Evolutionary conservation across 2,888 invertebrate species (phyloP), one percentile per base, ranked within the genome.

Genomic region (Synanthedon formicaeformis): DNA sequence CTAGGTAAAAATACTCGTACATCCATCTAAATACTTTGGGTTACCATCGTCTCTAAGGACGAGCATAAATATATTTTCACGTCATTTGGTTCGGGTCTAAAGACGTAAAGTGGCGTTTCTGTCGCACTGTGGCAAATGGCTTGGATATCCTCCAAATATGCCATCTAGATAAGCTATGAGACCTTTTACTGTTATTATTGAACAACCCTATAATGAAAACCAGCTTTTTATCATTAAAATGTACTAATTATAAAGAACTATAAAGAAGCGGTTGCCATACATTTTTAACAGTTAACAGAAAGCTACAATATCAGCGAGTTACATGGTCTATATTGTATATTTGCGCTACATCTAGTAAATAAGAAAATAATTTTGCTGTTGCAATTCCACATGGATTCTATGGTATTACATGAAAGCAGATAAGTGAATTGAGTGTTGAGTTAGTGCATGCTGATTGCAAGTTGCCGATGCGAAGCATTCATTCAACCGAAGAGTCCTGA

Each of bases 91-190:
- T 71, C 71, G 59, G 73, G 75, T 74, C 73, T 72, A 72, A 18
- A 52, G 51, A 54, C 55, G 56, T 50, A 73, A 75, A 77, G 77
- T 77, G 74, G 75, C 73, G 68, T 75, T 75, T 77, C 71, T 73
- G 73, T 71, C 72, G 75, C 75, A 70, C 74, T 69, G 75, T 73
- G 73, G 76, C 72, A 77, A 82, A 83, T 82, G 81, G 78, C 66
- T 81, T 80, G 83, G 82, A 82, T 74, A 73, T 74, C 69, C 70
- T 79, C 78, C 81, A 81, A 82, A 80, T 81, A 77, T 76, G 75
- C 76, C 76, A 78, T 78, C 79, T 67, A 78, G 79, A 81, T 81
- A 81, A 79, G 72, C 73, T 71, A 76, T 65, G 75, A 69, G 70
- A 70, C 72, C 75, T 74, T 78, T 80, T 75, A 74, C 69, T 73